These are phyloP conservation scores for Stenodema calcarata DNA, from an alignment of 2,888 invertebrate genomes.

Conservation along the genomic window DNA sequence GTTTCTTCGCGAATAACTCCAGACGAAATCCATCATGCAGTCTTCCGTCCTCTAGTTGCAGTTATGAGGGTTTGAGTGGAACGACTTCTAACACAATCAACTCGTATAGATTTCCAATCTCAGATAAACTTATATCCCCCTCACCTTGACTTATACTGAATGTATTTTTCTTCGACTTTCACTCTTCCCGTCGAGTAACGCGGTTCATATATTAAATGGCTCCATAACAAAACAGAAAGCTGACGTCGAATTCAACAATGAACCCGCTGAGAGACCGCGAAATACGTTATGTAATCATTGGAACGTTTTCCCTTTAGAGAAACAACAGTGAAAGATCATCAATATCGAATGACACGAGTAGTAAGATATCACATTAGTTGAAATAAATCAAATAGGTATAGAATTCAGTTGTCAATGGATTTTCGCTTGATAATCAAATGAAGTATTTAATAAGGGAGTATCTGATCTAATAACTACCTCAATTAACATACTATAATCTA, in stretches of 20 bases:
- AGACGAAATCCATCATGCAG: no score
- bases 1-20: not conserved
- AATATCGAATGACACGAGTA: no score
- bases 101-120: slow-evolving; percentile 29
- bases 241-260: not conserved
- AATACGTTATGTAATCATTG: not conserved
- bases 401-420: no score
- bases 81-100: slow-evolving; percentile 15
- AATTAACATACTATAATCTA: no score
- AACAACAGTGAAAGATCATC: no score
- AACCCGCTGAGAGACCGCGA: not conserved
- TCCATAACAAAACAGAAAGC: not conserved
- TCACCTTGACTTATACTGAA: slow-evolving; percentile 20
- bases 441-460: no score
- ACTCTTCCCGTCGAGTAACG: slow-evolving; percentile 3
- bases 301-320: not conserved
- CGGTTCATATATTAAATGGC: not conserved
- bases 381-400: no score
- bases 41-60: not conserved
- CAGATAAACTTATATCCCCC: slow-evolving; percentile 14
- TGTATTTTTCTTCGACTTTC: slow-evolving; percentile 14
- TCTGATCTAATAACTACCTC: no score
- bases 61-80: not conserved
- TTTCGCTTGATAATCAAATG: no score
- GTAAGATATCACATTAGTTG: no score